phyloP scores from a whole-genome alignment of 2,888 invertebrate species.

The Harpagoxenus sublaevis region DNA sequence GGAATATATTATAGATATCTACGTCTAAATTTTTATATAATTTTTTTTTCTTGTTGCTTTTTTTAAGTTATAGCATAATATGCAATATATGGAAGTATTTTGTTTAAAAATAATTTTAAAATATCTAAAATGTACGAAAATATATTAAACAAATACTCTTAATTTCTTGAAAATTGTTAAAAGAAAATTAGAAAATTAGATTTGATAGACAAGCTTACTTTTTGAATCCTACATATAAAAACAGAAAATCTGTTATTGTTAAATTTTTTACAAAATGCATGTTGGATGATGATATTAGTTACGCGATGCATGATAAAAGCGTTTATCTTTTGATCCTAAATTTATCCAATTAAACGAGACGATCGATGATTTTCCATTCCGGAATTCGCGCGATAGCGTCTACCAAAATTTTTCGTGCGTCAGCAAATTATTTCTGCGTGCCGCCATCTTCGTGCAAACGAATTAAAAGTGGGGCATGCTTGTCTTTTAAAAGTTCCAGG shows the following conservation, averaged over 20 bases:
- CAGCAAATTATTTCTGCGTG: not conserved
- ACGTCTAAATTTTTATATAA: not conserved
- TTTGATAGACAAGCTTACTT: not conserved
- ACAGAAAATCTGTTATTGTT: not conserved
- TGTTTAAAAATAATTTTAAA: not conserved
- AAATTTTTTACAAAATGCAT: not conserved
- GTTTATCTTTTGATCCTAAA: not conserved
- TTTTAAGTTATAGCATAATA: not conserved
- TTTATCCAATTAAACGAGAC: slow-evolving; percentile 3
- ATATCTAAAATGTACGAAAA: not conserved
- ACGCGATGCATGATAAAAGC: not conserved
- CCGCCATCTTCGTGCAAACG: not conserved
- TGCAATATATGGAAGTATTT: no score
- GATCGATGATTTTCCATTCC: not conserved
- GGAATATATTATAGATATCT: not conserved
- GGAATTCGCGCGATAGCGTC: not conserved
- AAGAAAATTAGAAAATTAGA: not conserved
- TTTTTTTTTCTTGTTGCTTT: not conserved
- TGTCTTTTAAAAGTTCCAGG: slow-evolving; percentile 15
- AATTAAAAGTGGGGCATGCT: slow-evolving; percentile 23
- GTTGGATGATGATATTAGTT: not conserved
- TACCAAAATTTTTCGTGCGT: slow-evolving; percentile 24
- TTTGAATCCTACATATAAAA: not conserved
- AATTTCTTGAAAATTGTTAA: not conserved
- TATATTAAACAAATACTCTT: not conserved